Base-by-base conservation (phyloP, 2,113 vertebrate genomes). In the Brienomyrus brachyistius region DNA sequence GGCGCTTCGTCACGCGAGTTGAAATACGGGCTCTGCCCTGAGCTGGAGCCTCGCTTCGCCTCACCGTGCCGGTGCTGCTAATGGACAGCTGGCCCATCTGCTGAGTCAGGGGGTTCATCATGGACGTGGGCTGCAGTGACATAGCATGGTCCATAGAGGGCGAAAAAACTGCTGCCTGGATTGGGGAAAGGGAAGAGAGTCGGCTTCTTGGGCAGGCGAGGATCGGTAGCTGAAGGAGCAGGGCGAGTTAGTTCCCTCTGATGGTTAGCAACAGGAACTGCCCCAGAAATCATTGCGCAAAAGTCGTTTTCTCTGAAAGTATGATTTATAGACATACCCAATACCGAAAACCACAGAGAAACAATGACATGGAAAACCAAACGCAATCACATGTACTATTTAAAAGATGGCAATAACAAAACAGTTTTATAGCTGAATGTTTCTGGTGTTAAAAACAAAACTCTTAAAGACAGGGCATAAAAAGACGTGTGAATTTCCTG, bases 31-130 rank as follows among this genome's bases (percentile, higher is more conserved):
- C 6, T 52, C 51, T 87, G 52, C 27, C 17, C 51, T 5, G 35
- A 52, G 23, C 50, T 52, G 91, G 91, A 82, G 91, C 90, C 89
- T 70, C 87, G 91, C 90, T 90, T 62, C 89, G 83, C 90, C 98
- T 93, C 96, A 98, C 98, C 91, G 96, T 96, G 96, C 97, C 97
- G 92, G 96, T 97, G 96, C 97, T 98, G 93, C 98, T 98, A 95
- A 99, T 92, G 70, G 98, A 98, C 94, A 99, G 96, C 91, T 99
- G 98, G 95, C 98, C 97, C 98, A 99, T 99, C 95, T 99, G 98
- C 96, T 99, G 98, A 91, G 97, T 96, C 94, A 98, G 92, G 91
- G 97, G 97, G 93, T 94, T 96, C 92, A 99, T 97, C 97, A 99
- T 98, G 3, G 98, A 97, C 1, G 98, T 93, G 2, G 97, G 98